Evolutionary conservation across 2,888 invertebrate species (phyloP).

Genomic region (Caenorhabditis sp.): DNA sequence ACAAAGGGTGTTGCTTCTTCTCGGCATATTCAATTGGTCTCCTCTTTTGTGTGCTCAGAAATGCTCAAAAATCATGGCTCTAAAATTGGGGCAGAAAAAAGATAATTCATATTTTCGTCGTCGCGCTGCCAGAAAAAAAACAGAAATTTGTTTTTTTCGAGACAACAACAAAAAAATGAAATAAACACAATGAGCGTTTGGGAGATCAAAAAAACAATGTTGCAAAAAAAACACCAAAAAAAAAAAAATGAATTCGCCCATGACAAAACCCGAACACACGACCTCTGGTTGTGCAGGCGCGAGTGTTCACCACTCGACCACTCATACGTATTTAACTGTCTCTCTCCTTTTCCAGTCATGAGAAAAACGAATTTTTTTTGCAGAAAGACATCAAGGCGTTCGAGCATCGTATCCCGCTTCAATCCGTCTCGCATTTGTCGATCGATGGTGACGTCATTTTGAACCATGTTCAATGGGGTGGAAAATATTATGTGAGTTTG

Average conservation of each 20-base stretch:
- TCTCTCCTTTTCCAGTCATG: too few species aligned
- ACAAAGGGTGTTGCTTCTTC: too few species aligned
- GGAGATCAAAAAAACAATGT: not conserved
- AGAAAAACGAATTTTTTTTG: slow-evolving; percentile 17
- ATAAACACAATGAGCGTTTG: not conserved
- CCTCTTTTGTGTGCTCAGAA: too few species aligned
- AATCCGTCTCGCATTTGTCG: slow-evolving; percentile 60
- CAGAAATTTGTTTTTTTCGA: slow-evolving; percentile 16
- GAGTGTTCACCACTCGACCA: too few species aligned
- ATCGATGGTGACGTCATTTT: slow-evolving; percentile 61
- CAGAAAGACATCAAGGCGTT: slow-evolving; percentile 61
- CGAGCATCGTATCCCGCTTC: slow-evolving; percentile 61
- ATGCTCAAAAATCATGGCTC: too few species aligned
- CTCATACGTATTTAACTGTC: too few species aligned
- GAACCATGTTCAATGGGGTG: slow-evolving; percentile 64
- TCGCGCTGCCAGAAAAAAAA: not conserved
- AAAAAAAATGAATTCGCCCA: slow-evolving; percentile 11
- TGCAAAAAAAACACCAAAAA: not conserved
- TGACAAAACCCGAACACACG: too few species aligned
- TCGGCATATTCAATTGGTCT: too few species aligned
- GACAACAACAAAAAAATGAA: slow-evolving; percentile 6
- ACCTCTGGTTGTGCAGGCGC: too few species aligned
- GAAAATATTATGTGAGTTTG: slow-evolving; percentile 61
- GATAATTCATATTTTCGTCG: slow-evolving; percentile 20
- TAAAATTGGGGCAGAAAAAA: too few species aligned